phyloP scores from a whole-genome alignment of 2,888 invertebrate genomes.

The Ceratothoa steindachneri region DNA sequence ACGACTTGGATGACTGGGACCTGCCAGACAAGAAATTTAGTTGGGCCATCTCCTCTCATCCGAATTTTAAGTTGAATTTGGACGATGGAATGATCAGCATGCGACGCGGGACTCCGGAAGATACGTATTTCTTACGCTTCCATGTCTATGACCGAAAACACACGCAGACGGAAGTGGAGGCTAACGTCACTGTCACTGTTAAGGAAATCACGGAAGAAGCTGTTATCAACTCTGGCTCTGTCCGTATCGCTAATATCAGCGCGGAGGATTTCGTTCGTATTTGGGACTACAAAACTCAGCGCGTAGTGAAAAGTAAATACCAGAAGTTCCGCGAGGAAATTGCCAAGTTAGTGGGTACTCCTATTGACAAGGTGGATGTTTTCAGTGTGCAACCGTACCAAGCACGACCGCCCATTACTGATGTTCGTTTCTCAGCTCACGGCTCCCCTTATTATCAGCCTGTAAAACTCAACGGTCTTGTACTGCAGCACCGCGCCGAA shows the following conservation, averaged over 20 bases:
- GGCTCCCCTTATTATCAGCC: conserved; percentile 94
- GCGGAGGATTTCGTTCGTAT: conserved; percentile 94
- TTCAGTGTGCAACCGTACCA: conserved; percentile 86
- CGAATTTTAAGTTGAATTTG: conserved; percentile 79
- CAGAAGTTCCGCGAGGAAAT: conserved; percentile 79
- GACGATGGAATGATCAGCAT: conserved; percentile 93
- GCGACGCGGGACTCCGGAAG: conserved; percentile 85
- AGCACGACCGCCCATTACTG: conserved; percentile 80
- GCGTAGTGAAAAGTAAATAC: conserved; percentile 77
- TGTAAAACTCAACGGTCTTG: conserved; percentile 86
- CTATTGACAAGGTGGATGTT: conserved; percentile 85
- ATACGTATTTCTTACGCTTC: conserved; percentile 57
- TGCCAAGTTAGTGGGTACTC: conserved; percentile 72
- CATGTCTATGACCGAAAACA: conserved; percentile 91
- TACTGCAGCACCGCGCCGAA: conserved; percentile 59
- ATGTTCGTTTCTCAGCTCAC: conserved; percentile 89
- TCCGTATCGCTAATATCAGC: conserved; percentile 85
- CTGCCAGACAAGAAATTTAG: conserved; percentile 94
- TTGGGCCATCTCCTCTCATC: conserved; percentile 71
- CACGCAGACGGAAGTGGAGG: conserved; percentile 83
- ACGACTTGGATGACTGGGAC: conserved; percentile 98
- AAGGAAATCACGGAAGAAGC: conserved; percentile 93
- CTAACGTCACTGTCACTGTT: conserved; percentile 92
- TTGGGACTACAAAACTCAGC: conserved; percentile 84
- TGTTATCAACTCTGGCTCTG: conserved; percentile 89